Conservation (phyloP, 37 sponge, comb jelly and placozoan genomes). For the Trichoplax adhaerens region DNA sequence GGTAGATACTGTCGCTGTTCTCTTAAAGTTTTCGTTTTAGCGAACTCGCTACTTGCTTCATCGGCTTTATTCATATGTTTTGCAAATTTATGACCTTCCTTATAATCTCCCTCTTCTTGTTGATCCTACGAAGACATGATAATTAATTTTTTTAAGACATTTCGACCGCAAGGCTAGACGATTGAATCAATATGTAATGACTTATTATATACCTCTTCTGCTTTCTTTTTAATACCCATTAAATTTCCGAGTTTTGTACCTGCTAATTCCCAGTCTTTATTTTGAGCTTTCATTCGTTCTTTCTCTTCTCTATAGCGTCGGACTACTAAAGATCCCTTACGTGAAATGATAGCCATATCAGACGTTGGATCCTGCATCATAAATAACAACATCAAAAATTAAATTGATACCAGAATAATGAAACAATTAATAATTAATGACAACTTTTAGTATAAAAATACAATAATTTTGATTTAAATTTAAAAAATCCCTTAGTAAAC, state of each 20-base stretch:
- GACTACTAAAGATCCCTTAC: constrained; percentile 85
- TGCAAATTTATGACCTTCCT: constrained; percentile 78
- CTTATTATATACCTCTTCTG: constrained; percentile 31
- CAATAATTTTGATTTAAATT: background rate
- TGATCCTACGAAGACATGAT: constrained; percentile 27
- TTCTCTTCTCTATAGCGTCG: constrained; percentile 76
- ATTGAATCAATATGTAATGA: background rate
- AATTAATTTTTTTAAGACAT: background rate
- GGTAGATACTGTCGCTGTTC: constrained; percentile 92
- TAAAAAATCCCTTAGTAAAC: background rate
- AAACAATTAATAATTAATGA: background rate
- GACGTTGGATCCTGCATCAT: constrained; percentile 74
- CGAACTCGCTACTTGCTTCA: constrained; percentile 80
- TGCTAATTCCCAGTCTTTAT: constrained; percentile 95
- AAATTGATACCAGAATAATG: background rate
- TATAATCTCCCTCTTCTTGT: constrained; percentile 55
- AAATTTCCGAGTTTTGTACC: constrained; percentile 85
- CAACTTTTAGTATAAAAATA: background rate
- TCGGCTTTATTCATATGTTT: constrained; percentile 64
- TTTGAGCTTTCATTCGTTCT: constrained; percentile 90
- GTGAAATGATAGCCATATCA: constrained; percentile 78
- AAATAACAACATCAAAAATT: background rate
- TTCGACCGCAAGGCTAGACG: background rate
- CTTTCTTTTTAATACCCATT: constrained; percentile 78
- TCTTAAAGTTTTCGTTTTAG: constrained; percentile 66